A percentile compares a stretch with the other conserved stretches of the same genome.
Conservation (phyloP, 2,888 invertebrate species). For the Dascillus cervinus region DNA sequence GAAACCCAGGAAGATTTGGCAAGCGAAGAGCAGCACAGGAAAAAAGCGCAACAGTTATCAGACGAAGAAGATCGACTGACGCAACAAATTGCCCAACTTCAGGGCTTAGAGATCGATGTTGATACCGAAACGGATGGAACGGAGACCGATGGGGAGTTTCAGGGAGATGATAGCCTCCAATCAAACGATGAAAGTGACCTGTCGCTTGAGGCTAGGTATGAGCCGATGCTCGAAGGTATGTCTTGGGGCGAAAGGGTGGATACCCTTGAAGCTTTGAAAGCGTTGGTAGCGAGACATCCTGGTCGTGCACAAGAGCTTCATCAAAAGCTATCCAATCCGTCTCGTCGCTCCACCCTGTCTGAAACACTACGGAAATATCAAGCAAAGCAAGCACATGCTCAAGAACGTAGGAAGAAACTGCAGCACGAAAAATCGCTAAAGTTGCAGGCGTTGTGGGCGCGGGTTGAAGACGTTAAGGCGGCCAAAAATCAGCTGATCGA, state of each 20-base stretch:
- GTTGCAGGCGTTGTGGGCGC: conserved; percentile 75
- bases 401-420: conserved; percentile 74
- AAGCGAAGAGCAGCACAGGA: conserved; percentile 62
- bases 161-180: conserved; percentile 36
- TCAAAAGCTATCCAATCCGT: conserved; percentile 88
- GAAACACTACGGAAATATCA: conserved; percentile 75
- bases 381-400: conserved; percentile 86
- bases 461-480: conserved; percentile 76
- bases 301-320: conserved; percentile 88
- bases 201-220: conserved; percentile 60
- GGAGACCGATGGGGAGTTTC: conserved; percentile 62
- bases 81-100: conserved; percentile 67
- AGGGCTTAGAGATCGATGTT: conserved; percentile 63
- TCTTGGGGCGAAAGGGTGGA: conserved; percentile 83
- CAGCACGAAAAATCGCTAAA: conserved; percentile 78
- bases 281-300: conserved; percentile 79
- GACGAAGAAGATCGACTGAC: conserved; percentile 71
- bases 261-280: conserved; percentile 68
- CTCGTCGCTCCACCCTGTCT: conserved; percentile 74
- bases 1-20: conserved; percentile 47
- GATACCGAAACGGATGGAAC: conserved; percentile 79
- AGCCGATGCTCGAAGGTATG: conserved; percentile 63
- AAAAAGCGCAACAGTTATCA: conserved; percentile 55
- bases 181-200: conserved; percentile 39
- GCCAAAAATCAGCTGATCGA: conserved; percentile 82